Conservation (phyloP, 1,140 invertebrate species). For the Drosophila lowei region DNA sequence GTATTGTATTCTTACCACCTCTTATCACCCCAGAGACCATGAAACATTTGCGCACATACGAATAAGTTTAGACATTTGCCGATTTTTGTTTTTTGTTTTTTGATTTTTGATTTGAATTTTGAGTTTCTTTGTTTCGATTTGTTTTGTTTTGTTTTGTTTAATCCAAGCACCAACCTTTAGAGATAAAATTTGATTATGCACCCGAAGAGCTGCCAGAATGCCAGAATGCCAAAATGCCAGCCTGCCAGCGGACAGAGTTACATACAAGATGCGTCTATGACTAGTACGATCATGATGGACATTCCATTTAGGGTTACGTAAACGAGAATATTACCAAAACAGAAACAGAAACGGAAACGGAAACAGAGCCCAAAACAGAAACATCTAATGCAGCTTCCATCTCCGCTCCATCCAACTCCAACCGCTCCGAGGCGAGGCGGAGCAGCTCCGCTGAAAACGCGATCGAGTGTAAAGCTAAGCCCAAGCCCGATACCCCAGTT, state of each 20-base stretch:
- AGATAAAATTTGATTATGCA: constrained; percentile 51
- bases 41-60: constrained; percentile 70
- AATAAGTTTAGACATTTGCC: constrained; percentile 59
- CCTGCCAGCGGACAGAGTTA: constrained; percentile 45
- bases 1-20: constrained; percentile 58
- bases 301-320: constrained; percentile 37
- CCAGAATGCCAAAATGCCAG: neutral
- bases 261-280: constrained; percentile 69
- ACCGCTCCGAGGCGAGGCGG: constrained; percentile 25
- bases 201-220: constrained; percentile 39
- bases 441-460: constrained; percentile 65
- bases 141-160: constrained; percentile 50
- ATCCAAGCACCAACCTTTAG: constrained; percentile 73
- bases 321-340: constrained; percentile 39
- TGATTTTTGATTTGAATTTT: constrained; percentile 4
- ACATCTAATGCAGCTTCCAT: constrained; percentile 48
- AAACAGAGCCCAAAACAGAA: constrained; percentile 48
- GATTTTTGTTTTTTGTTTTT: constrained; percentile 30
- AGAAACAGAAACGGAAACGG: constrained; percentile 41
- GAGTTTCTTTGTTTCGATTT: constrained; percentile 22
- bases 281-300: constrained; percentile 47
- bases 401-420: constrained; percentile 30
- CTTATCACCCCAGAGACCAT: constrained; percentile 77
- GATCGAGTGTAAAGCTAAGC: constrained; percentile 66
- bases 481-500: constrained; percentile 70